Evolutionary conservation across 2,113 vertebrate species (phyloP).

Genomic region (Myrmecophaga tridactyla): DNA sequence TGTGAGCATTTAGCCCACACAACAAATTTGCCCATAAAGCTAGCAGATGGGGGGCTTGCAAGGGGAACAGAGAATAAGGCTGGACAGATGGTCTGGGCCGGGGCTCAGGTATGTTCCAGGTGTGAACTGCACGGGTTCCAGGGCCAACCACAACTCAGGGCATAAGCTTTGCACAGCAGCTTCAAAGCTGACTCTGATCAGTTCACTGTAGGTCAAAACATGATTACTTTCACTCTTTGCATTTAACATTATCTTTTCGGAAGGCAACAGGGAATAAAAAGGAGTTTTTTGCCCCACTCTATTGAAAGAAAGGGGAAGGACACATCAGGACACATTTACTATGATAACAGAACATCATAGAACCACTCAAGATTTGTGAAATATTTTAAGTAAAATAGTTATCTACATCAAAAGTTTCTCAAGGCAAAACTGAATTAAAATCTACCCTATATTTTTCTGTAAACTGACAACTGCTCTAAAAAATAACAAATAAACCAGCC

Average conservation of each 20-base stretch:
- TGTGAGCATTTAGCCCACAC: neutral
- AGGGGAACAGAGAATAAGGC: neutral
- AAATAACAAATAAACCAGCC: no score
- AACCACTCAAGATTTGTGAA: neutral
- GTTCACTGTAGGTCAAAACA: neutral
- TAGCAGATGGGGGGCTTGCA: neutral
- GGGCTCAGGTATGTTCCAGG: no score
- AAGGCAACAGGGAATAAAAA: neutral
- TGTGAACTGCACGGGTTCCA: neutral
- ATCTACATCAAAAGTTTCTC: neutral
- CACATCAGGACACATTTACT: neutral
- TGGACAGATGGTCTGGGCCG: neutral
- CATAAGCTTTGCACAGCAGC: neutral
- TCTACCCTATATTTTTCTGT: neutral
- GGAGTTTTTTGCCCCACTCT: neutral
- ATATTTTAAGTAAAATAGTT: slow-evolving; percentile 4
- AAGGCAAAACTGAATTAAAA: neutral
- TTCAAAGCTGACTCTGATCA: neutral
- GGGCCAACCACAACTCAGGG: neutral
- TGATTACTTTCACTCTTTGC: neutral
- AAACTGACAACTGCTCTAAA: no score
- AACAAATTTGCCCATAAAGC: neutral
- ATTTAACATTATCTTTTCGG: neutral
- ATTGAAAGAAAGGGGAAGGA: neutral
- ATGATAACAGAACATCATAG: neutral